phyloP scores from a whole-genome alignment of 2,888 invertebrate species.

The Timema podura region DNA sequence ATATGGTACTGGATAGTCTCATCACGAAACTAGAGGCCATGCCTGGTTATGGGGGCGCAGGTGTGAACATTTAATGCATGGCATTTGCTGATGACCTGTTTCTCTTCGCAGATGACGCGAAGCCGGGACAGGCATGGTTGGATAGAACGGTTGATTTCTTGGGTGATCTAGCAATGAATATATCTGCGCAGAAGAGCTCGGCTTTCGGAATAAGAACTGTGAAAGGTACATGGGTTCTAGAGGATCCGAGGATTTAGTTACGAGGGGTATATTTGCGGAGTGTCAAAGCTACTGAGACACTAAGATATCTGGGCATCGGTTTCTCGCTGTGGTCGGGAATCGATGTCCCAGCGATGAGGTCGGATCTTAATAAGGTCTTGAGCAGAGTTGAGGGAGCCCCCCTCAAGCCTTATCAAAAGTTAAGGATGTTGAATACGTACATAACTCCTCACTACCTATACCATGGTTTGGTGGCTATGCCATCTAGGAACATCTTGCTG shows the following conservation, averaged over 20 bases:
- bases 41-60: constrained; percentile 17
- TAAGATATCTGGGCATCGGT: constrained; percentile 16
- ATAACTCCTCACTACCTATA: constrained; percentile 21
- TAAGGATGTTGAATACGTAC: constrained; percentile 11
- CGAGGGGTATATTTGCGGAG: constrained; percentile 18
- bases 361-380: neutral
- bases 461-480: constrained; percentile 9
- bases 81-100: constrained; percentile 31
- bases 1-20: constrained; percentile 28
- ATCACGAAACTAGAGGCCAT: constrained; percentile 18
- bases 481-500: neutral
- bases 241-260: constrained; percentile 35
- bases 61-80: constrained; percentile 10
- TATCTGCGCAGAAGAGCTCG: constrained; percentile 21
- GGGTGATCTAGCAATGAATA: constrained; percentile 16
- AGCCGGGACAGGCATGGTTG: constrained; percentile 14
- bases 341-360: neutral
- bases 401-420: constrained; percentile 19
- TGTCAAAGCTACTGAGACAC: constrained; percentile 3
- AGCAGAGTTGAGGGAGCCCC: neutral
- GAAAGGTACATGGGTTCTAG: constrained; percentile 37
- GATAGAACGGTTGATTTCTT: constrained; percentile 9
- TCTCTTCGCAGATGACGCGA: constrained; percentile 20
- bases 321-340: constrained; percentile 20
- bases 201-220: constrained; percentile 17